phyloP scores from a whole-genome alignment of 30 jellyfish, hydroid and myxozoan genomes.

The Cassiopea xamachana region DNA sequence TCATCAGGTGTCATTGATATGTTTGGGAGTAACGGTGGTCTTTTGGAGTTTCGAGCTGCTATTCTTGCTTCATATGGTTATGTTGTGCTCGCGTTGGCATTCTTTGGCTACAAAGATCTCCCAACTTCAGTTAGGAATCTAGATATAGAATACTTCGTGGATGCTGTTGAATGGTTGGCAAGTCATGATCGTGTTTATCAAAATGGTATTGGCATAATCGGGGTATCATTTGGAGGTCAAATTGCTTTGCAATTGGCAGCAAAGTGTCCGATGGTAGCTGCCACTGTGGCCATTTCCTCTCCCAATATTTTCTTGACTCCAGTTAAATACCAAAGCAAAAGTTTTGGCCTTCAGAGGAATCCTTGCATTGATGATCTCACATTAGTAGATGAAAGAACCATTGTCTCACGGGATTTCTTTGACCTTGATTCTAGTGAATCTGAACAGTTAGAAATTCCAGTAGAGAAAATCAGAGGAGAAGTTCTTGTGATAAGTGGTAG shows the following conservation, averaged over 20 bases:
- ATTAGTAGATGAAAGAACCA: conserved; percentile 6
- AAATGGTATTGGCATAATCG: conserved; percentile 63
- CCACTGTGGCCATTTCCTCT: conserved; percentile 50
- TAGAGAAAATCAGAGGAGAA: conserved; percentile 50
- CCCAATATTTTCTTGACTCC: background rate
- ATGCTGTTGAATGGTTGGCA: conserved; percentile 71
- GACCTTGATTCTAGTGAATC: background rate
- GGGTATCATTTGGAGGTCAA: conserved; percentile 71
- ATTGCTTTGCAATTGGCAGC: conserved; percentile 56
- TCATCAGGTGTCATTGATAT: conserved; percentile 56
- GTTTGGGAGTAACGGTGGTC: conserved; percentile 66
- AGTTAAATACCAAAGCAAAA: conserved; percentile 14
- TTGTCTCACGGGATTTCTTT: background rate
- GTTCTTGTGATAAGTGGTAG: conserved; percentile 35
- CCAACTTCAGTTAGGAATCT: conserved; percentile 23
- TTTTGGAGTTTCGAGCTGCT: conserved; percentile 72
- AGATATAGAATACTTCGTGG: conserved; percentile 61
- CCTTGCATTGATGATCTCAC: background rate
- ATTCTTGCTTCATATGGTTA: conserved; percentile 81
- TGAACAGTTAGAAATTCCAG: conserved; percentile 16
- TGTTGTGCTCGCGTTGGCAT: conserved; percentile 82
- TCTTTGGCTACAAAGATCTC: conserved; percentile 72
- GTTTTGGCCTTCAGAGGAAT: conserved; percentile 9
- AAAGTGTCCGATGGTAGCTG: conserved; percentile 25
- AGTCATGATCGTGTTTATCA: conserved; percentile 34